Base-by-base conservation (phyloP, 2,888 invertebrate species). In the Saturnia japonica region DNA sequence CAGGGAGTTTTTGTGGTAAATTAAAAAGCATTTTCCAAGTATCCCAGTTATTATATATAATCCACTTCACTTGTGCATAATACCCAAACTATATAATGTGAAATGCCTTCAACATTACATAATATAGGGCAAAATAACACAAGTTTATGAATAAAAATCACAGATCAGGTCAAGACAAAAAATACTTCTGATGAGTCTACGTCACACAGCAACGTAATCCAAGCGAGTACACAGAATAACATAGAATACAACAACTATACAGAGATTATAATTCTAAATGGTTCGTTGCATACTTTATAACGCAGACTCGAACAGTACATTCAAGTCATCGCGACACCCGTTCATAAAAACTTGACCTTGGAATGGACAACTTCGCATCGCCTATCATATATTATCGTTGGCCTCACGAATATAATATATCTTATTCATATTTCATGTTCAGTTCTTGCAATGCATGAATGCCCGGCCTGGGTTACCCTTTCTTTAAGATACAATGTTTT, bases 261-360 rank as follows among this genome's bases (percentile, higher is more conserved):
- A 28, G 62, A 28, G 62, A 62, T 64, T 64, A 64, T 40, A 64
- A 9, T 19, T 40, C 62, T 62, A 62, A 40, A 64, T 8, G 64
- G 7, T 64, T 64, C 40, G 40, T 40, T 54, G n/a, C 40, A 22
- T 11, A 40, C 64, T 40, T 7, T 40, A 40, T 40, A 64, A 64
- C 64, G 64, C 40, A 40, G 64, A 64, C n/a, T 19, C 64, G 64
- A n/a, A 64, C 22, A 40, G 40, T 64, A 19, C 19, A 40, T 40
- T 19, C 40, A 16, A 64, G 64, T 64, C n/a, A 19, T 14, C 28
- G 28, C 12, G 40, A 40, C 16, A 11, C 57, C 11, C 11, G 25
- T 28, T 14, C 14, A 54, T 54, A 11, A 11, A 62, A 62, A 4
- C 19, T 34, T 40, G 64, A n/a, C 40, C 9, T 40, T 64, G 34